phyloP scores from a whole-genome alignment of 2,888 invertebrate genomes.

The Perdita meconis region DNA sequence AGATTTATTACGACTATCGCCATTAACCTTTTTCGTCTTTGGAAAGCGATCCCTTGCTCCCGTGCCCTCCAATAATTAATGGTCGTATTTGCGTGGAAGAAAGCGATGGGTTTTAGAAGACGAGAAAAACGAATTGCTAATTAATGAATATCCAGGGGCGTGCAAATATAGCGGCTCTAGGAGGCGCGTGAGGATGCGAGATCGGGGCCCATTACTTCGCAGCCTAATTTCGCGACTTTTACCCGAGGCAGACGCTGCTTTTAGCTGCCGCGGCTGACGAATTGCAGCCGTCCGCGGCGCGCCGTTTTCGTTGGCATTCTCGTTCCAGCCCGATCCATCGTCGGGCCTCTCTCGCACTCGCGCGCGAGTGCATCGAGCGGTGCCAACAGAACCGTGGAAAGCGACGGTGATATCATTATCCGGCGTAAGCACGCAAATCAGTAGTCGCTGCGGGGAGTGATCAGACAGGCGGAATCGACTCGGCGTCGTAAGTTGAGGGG shows the following conservation, averaged over 20 bases:
- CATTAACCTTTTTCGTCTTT: too few species aligned
- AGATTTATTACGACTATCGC: too few species aligned
- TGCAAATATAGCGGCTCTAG: too few species aligned
- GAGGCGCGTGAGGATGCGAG: not conserved
- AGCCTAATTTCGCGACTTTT: constrained; percentile 2
- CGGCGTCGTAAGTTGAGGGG: constrained; percentile 9
- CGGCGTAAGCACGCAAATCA: constrained; percentile 19
- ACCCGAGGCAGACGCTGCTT: constrained; percentile 7
- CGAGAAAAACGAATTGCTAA: too few species aligned
- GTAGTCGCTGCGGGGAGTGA: constrained; percentile 1
- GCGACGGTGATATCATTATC: constrained; percentile 26
- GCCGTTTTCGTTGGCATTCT: constrained; percentile 19
- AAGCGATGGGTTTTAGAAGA: too few species aligned
- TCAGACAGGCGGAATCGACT: constrained; percentile 22
- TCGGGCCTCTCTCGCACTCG: not conserved
- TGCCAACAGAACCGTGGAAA: constrained; percentile 9
- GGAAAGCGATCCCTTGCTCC: too few species aligned
- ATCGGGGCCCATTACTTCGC: not conserved
- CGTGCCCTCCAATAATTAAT: too few species aligned
- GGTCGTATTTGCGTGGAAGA: too few species aligned
- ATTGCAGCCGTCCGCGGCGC: constrained; percentile 16
- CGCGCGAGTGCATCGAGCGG: not conserved
- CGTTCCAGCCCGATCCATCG: constrained; percentile 13
- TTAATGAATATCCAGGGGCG: too few species aligned
- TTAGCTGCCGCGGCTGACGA: constrained; percentile 23